Percentiles rank a stretch among this genome's conserved stretches.
phyloP scores from a whole-genome alignment of 2,113 vertebrate species.

The Pygoscelis adeliae region DNA sequence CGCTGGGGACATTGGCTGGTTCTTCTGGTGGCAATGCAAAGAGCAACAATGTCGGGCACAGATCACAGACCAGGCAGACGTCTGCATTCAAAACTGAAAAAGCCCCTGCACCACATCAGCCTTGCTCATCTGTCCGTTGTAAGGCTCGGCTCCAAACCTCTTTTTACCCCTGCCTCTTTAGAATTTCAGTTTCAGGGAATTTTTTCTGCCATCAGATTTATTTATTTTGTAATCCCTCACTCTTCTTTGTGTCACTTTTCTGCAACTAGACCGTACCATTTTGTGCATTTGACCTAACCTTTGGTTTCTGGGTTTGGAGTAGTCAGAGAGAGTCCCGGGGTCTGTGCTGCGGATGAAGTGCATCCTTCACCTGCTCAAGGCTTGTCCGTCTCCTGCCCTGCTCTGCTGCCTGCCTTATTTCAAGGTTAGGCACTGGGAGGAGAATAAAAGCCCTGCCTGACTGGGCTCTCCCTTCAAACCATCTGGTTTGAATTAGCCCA shows the following conservation, averaged over 20 bases:
- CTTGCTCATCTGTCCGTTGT: background rate
- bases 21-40: background rate
- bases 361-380: background rate
- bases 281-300: background rate
- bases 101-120: background rate
- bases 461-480: background rate
- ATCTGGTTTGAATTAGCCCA: background rate
- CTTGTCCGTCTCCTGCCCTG: background rate
- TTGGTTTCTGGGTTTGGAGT: background rate
- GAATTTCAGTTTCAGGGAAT: background rate
- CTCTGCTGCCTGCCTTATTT: background rate
- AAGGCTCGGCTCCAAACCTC: background rate
- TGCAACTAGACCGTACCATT: accelerated
- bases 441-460: background rate
- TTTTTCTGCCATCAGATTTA: background rate
- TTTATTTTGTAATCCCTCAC: background rate
- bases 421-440: background rate
- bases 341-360: accelerated
- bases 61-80: background rate
- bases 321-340: background rate
- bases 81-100: background rate
- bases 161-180: background rate
- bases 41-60: accelerated
- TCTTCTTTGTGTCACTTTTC: background rate
- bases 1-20: background rate